Evolutionary conservation across 2,797 vertebrate species (phyloP), one percentile per base, ranked within the genome.

Genomic region (Oryzias sinensis): DNA sequence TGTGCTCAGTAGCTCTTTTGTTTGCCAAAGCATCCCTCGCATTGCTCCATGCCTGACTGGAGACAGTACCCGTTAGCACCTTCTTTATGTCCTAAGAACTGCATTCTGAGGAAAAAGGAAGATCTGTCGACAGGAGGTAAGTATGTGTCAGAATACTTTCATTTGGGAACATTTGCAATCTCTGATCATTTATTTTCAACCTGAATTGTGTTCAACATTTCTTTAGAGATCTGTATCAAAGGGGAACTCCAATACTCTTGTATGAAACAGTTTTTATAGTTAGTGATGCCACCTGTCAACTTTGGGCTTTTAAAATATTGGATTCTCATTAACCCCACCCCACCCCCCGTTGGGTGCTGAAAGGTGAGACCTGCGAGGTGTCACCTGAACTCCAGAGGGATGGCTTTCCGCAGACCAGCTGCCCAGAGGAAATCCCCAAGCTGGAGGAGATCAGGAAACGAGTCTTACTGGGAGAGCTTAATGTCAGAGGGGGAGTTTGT

Each of bases 1-100:
- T 87, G 75, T 86, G 76, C 75, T 86, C 87, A 86, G 81, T 89
- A 73, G 82, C 73, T 88, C 88, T 83, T 88, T 92, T 93, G 91
- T 92, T 80, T 44, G 67, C 68, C 65, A 77, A 76, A 82, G 82
- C 74, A 75, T 79, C 84, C 64, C 68, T 84, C 82, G 81, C 87
- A 82, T 65, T 68, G 81, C 83, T 76, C 69, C 77, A 78, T 83
- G 86, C 68, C 74, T 76, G 68, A 76, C 69, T 87, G 90, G 91
- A 89, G 91, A 93, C 85, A 69, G 88, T 79, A 84, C 88, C 82
- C 82, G 76, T 70, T 33, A 74, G 80, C 72, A 82, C 83, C 70
- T 82, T 76, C 77, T 79, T 80, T 61, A 56, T 60, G 69, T 70
- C 57, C 24, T 51, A 46, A 66, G 61, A 29, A 56, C 48, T 53